Conservation (phyloP, 2,113 vertebrate species). For the Gobio gobio region DNA sequence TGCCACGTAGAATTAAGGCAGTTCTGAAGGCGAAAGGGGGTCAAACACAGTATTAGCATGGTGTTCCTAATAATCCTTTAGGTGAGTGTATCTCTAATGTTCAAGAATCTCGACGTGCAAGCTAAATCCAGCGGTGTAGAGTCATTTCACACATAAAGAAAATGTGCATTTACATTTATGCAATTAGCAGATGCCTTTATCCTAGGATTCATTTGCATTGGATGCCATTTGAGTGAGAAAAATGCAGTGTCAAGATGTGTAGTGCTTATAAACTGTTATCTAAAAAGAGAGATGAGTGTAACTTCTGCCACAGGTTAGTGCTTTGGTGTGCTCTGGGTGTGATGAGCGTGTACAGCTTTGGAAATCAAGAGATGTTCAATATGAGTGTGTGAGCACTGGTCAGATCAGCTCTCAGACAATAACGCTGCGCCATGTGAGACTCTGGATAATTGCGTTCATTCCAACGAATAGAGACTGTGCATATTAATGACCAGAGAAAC, state of each 20-base stretch:
- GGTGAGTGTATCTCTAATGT: too few relatives aligned
- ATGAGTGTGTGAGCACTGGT: background rate
- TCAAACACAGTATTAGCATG: too few relatives aligned
- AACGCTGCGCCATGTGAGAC: background rate
- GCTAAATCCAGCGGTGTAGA: too few relatives aligned
- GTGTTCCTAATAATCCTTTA: too few relatives aligned
- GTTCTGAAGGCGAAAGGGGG: too few relatives aligned
- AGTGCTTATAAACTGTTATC: background rate
- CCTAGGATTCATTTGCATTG: background rate
- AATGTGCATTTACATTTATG: background rate
- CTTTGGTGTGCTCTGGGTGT: background rate
- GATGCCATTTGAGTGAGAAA: background rate
- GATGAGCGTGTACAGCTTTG: background rate
- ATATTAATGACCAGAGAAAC: slow-evolving; percentile 46
- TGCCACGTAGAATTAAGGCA: too few relatives aligned
- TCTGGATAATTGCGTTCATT: slow-evolving; percentile 41
- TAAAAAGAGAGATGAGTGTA: background rate
- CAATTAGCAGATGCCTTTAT: background rate
- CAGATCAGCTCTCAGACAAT: background rate
- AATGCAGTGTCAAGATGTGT: background rate
- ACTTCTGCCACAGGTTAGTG: background rate
- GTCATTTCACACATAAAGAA: too few relatives aligned
- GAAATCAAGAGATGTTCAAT: background rate
- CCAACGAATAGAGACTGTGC: slow-evolving; percentile 42
- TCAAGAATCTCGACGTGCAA: too few relatives aligned